Base-by-base conservation (phyloP, 2,888 invertebrate species). In the Empis livida region DNA sequence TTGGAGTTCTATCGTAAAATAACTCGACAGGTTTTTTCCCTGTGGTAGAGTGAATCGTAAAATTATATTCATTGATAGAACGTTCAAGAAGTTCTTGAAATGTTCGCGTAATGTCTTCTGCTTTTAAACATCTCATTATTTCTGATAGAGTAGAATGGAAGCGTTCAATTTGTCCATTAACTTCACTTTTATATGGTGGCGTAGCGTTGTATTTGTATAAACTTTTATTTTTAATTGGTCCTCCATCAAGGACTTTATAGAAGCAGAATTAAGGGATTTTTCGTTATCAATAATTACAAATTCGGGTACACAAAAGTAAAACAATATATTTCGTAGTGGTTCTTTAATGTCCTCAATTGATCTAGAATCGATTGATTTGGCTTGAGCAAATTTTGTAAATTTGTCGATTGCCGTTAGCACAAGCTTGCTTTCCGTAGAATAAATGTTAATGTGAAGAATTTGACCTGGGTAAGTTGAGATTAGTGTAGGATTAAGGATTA, bases 331-430 rank as follows among this genome's bases (percentile, higher is more conserved):
- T 20, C 50, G 42, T 13, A 53, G 42, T 1, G 50, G 51, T 35
- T 48, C 14, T 45, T 46, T 49, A 8, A 51, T 42, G 32, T 52
- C 49, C 30, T 46, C 46, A 4, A 43, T 46, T 2, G 49, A 30
- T 31, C 45, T 44, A 15, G 51, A 48, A 23, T 43, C 35, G 6
- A 48, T 13, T 20, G 39, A 13, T 30, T 31, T 48, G 4, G 30
- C 45, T 38, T 49, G 43, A 13, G 48, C 51, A 16, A 47, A 51
- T 39, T 50, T 51, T 1, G 50, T 46, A 16, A 53, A 50, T 46
- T 53, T 53, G 23, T 51, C 51, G 27, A 51, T 35, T 32, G 50
- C 53, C 1, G 50, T 50, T 4, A 52, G 38, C 2, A 50, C 49
- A 6, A 44, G 16, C 13, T 47, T 44, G 17, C 32, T 38, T 47